Evolutionary conservation across 2,113 vertebrate species (phyloP).

Genomic region (Spermophilus dauricus): DNA sequence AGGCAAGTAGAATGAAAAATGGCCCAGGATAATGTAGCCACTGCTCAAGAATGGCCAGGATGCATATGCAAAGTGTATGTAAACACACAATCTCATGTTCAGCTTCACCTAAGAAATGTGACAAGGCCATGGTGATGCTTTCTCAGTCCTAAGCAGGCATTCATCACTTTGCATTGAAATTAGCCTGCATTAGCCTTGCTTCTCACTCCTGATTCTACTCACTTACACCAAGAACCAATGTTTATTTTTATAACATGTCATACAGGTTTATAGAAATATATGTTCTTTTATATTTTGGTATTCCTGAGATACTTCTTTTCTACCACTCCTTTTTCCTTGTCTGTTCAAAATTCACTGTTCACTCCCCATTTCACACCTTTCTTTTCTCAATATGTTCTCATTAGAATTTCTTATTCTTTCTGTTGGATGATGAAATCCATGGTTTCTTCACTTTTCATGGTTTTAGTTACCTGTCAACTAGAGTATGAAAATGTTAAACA

Average conservation of each 20-base stretch:
- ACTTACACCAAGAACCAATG: background rate
- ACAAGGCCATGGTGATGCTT: background rate
- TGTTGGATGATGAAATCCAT: background rate
- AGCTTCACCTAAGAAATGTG: background rate
- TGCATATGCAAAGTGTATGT: background rate
- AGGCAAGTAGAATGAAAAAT: background rate
- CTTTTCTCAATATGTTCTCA: background rate
- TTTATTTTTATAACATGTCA: background rate
- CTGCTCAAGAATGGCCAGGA: background rate
- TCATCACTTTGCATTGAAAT: background rate
- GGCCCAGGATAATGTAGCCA: background rate
- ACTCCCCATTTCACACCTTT: background rate
- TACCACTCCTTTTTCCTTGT: background rate
- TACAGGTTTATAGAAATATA: background rate
- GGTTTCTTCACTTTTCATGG: background rate
- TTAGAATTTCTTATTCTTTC: slow-evolving; percentile 39
- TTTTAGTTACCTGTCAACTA: background rate
- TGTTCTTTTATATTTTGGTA: background rate
- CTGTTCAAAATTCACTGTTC: background rate
- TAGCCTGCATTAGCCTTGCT: background rate
- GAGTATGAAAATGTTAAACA: background rate
- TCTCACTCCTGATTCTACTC: background rate
- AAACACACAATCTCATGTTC: background rate
- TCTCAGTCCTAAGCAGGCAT: background rate
- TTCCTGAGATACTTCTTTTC: background rate